These are phyloP conservation scores for Aphaenogaster rudis DNA, from an alignment of 1,140 invertebrate species.

Conservation along the genomic window DNA sequence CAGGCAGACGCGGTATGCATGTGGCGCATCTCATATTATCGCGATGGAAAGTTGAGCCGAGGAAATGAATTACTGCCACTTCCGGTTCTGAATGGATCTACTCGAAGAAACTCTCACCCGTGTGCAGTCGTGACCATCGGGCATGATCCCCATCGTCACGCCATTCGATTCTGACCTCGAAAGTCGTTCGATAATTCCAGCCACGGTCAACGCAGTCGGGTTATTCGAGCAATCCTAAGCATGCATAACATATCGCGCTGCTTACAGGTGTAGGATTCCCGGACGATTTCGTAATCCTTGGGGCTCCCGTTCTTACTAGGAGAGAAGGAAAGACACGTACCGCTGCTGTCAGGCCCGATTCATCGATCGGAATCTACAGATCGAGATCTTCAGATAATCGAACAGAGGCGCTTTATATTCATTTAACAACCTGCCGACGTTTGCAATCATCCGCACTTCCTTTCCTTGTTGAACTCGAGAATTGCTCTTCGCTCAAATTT, in stretches of 20 bases:
- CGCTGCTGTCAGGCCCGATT: background rate
- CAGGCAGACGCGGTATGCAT: background rate
- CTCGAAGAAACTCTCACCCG: conserved; percentile 81
- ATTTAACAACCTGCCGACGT: background rate
- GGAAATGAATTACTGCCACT: conserved; percentile 78
- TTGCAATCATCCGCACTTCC: background rate
- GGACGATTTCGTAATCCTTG: conserved; percentile 53
- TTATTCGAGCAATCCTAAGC: conserved; percentile 76
- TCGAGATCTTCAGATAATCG: background rate
- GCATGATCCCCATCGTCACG: conserved; percentile 55
- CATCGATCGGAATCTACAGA: background rate
- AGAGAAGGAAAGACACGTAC: background rate
- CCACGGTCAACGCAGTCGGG: conserved; percentile 75
- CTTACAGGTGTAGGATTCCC: conserved; percentile 24
- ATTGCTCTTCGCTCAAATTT: background rate
- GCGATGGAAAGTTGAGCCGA: conserved; percentile 77
- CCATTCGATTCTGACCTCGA: conserved; percentile 83
- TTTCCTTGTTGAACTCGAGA: background rate
- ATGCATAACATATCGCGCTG: conserved; percentile 77
- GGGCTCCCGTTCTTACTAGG: background rate
- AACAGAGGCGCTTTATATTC: background rate
- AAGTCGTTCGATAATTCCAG: conserved; percentile 83
- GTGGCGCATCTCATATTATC: background rate
- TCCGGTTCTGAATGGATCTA: conserved; percentile 76
- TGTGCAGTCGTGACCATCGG: conserved; percentile 60